Conservation (phyloP, 2,888 invertebrate species). For the Cremastinae sp. region DNA sequence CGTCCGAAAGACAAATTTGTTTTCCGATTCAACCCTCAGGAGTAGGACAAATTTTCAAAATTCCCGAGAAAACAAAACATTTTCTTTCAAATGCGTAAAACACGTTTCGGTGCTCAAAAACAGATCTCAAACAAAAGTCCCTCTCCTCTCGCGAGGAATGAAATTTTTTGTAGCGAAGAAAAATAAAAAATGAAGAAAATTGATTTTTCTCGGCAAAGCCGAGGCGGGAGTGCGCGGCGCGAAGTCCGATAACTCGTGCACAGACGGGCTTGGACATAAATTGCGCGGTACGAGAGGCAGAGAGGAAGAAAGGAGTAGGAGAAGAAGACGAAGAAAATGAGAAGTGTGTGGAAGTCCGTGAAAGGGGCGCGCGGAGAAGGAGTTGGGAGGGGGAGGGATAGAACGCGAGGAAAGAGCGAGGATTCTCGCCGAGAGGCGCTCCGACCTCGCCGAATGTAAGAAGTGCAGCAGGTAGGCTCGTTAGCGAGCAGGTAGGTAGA, state of each 20-base stretch:
- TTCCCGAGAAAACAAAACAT: too few relatives aligned
- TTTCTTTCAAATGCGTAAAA: too few relatives aligned
- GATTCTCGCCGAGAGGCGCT: conserved; percentile 57
- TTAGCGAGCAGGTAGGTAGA: conserved; percentile 78
- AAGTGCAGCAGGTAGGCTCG: conserved; percentile 79
- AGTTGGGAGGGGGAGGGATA: conserved; percentile 1
- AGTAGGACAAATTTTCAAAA: too few relatives aligned
- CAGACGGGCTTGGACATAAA: conserved; percentile 55
- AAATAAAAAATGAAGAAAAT: neutral
- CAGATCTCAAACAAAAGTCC: too few relatives aligned
- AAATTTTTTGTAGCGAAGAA: too few relatives aligned
- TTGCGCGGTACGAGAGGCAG: conserved; percentile 46
- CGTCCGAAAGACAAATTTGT: too few relatives aligned
- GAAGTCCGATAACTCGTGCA: conserved; percentile 43
- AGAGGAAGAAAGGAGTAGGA: conserved; percentile 56
- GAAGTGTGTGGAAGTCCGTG: conserved; percentile 11
- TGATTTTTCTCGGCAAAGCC: neutral
- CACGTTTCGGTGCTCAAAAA: too few relatives aligned
- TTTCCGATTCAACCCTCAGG: too few relatives aligned
- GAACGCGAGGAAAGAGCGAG: conserved; percentile 54
- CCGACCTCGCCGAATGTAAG: conserved; percentile 75
- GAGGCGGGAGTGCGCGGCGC: conserved; percentile 5
- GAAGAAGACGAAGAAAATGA: conserved; percentile 42
- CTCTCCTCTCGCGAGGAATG: too few relatives aligned
- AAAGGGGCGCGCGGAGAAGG: conserved; percentile 16